Conservation (phyloP, 1,140 invertebrate genomes). For the Bombus soroeensis region DNA sequence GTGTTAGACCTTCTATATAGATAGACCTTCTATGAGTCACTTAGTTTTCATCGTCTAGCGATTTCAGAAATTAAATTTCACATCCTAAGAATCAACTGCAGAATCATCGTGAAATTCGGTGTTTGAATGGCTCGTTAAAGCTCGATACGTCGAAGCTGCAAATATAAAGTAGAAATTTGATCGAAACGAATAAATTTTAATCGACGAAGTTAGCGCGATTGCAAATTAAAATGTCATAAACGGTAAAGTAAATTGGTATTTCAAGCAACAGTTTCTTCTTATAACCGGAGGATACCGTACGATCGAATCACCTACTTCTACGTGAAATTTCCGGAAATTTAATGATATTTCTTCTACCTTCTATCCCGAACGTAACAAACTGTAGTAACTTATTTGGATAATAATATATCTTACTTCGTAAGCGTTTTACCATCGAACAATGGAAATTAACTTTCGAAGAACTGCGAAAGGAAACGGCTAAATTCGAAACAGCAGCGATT, state of each 20-base stretch:
- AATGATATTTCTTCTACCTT: not conserved
- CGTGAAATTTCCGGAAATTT: too few species aligned
- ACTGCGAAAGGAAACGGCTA: not conserved
- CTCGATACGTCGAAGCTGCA: not conserved
- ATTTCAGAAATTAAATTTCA: not conserved
- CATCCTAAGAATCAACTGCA: too few species aligned
- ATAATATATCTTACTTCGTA: not conserved
- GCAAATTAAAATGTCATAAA: not conserved
- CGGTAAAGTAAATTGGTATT: not conserved
- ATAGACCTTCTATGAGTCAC: not conserved
- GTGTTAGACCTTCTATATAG: not conserved
- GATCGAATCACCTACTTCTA: too few species aligned
- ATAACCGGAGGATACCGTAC: too few species aligned
- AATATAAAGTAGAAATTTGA: not conserved
- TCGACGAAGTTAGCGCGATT: not conserved
- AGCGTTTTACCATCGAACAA: not conserved
- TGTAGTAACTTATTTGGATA: not conserved
- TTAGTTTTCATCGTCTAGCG: not conserved
- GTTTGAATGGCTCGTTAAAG: not conserved
- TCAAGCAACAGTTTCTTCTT: too few species aligned
- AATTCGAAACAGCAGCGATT: not conserved
- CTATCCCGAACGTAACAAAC: not conserved
- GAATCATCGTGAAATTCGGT: not conserved
- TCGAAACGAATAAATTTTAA: not conserved
- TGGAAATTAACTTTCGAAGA: not conserved